These are phyloP conservation scores for Temnothorax unifasciatus DNA, from an alignment of 2,888 invertebrate species.

Conservation along the genomic window DNA sequence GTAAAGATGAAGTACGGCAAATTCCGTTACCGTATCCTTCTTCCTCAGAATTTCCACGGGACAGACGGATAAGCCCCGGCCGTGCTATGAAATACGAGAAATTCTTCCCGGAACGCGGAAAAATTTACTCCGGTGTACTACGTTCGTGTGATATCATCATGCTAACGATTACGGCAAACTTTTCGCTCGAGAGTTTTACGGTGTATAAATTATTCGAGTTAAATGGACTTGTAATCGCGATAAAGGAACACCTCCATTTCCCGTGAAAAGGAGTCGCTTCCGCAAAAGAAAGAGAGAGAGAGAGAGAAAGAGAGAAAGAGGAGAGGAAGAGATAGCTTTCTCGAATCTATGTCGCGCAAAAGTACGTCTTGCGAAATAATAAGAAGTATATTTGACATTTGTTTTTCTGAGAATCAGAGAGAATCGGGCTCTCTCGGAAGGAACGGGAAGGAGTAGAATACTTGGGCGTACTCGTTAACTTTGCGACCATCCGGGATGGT, in stretches of 20 bases:
- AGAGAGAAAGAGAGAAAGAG: background rate
- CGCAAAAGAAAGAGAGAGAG: background rate
- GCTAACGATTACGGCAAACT: slow-evolving; percentile 32
- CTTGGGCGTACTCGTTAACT: slow-evolving; percentile 48
- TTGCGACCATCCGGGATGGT: slow-evolving; percentile 47
- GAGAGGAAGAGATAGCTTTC: background rate
- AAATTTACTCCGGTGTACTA: slow-evolving; percentile 6
- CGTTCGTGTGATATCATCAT: background rate
- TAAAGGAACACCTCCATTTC: slow-evolving; percentile 36
- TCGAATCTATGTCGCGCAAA: slow-evolving; percentile 13
- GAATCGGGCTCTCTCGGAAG: background rate
- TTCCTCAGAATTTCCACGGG: background rate
- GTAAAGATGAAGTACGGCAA: slow-evolving; percentile 32
- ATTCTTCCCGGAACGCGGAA: background rate
- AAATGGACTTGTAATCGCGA: slow-evolving; percentile 22
- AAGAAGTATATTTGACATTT: background rate
- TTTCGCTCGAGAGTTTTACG: slow-evolving; percentile 13
- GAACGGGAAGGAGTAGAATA: slow-evolving; percentile 43
- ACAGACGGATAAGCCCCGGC: background rate
- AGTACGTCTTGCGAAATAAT: slow-evolving; percentile 34
- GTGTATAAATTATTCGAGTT: slow-evolving; percentile 28
- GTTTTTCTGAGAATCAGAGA: background rate
- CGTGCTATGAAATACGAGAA: slow-evolving; percentile 18
- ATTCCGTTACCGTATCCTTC: slow-evolving; percentile 34
- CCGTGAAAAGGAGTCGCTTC: slow-evolving; percentile 43